Evolutionary conservation across 2,888 invertebrate genomes (phyloP), one percentile per base, ranked within the genome.

Genomic region (Leptopilina syphax): DNA sequence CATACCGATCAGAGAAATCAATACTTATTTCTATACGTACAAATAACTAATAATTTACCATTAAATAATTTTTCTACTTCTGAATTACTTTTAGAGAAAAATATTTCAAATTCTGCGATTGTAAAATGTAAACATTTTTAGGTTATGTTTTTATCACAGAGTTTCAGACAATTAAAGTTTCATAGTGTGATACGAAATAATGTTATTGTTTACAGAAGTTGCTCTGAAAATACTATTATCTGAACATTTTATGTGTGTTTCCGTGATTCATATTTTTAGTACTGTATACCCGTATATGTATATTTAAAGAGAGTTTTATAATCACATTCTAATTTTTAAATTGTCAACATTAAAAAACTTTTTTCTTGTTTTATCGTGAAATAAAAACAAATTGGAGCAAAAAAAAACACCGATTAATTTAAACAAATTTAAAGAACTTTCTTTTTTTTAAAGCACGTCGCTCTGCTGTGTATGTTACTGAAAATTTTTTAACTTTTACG

Each of bases 401-500:
- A 57, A 57, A n/a, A 73, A 73, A 57, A 13, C 12, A 50, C 50
- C 50, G 50, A 50, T 65, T 12, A n/a, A 73, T 4, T 68, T 18
- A n/a, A 27, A 24, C 12, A 73, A n/a, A 73, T 4, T 68, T 18
- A n/a, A 27, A 24, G 27, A 73, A 57, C 57, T 73, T 54, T 34
- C 57, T 57, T 50, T 34, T 73, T 57, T 73, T 27, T 24, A 73
- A 84, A 80, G 82, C 82, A 84, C 81, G 82, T 78, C 83, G 81
- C 82, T 87, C 85, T 84, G 83, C 82, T 87, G 87, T 84, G 84
- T 81, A 85, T 83, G 85, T 83, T 83, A 82, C 76, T 79, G 79
- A 83, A 81, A 67, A 82, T 80, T 84, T 18, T 34, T 34, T 0
- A 34, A 34, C 34, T 34, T 85, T 84, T 85, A 85, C 5, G 18